Evolutionary conservation across 2,797 vertebrate species (phyloP), one percentile per base, ranked within the genome.

Genomic region (Gobio occitaniae): DNA sequence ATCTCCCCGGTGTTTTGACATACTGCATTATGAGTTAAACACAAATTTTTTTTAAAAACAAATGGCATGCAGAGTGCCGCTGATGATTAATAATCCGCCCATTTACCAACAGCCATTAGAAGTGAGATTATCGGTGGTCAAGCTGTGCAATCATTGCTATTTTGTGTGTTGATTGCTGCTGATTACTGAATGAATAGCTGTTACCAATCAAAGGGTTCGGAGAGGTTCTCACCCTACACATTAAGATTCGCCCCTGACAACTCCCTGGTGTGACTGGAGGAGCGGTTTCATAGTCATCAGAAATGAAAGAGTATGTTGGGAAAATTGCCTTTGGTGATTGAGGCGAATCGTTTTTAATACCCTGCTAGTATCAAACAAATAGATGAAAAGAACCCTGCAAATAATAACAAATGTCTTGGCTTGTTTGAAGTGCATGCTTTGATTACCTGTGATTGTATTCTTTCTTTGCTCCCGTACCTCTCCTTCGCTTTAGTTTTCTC

Each of bases 111-210:
- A 25, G 41, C 71, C 52, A 71, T 79, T 71, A 77, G 70, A 48
- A 63, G 41, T 48, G 4, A 36, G 41, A 70, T 48, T 71, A 38
- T 16, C 68, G 2, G 41, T 59, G 87, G 87, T 92, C 88, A 91
- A 90, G 83, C 74, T 41, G 41, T 85, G 83, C 79, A 82, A 85
- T 89, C 87, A 87, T 78, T 54, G 48, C 59, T 25, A 80, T 86
- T 87, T 89, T 90, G 82, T 87, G 36, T 88, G 86, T 75, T 90
- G 92, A 92, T 92, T 92, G 89, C 52, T 84, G 83, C 69, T 88
- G 83, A 91, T 92, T 93, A 89, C 69, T 38, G 54, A 82, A 81
- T 78, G 87, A 91, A 92, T 92, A 76, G 90, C 80, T 25, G 77
- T 87, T 87, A 80, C 86, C 83, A 90, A 84, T 88, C 88, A 86